Evolutionary conservation across 2,113 vertebrate species (phyloP), one percentile per base, ranked within the genome.

Genomic region (Rhea pennata): DNA sequence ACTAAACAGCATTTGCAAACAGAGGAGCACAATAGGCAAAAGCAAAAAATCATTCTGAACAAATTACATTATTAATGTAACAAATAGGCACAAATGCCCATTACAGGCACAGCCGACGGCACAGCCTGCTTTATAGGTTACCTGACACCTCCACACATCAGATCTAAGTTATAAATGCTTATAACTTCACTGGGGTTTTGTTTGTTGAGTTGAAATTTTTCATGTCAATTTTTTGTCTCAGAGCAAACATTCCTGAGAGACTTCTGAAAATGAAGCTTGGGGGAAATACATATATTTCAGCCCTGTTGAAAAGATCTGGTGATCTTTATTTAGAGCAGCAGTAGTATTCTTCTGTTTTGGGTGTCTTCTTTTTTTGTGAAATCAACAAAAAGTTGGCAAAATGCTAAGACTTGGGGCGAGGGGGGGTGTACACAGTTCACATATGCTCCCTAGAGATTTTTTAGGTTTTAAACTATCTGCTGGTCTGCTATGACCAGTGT

Each of bases 51-150:
- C 69, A 74, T 86, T 94, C 87, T 75, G 65, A 15, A 46, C 24
- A 5, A 81, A n/a, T 84, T 62, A 33, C 2, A 0, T 80, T 80
- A 54, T 58, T 74, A 66, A 92, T 80, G 71, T 92, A 95, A 95
- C 76, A 74, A 88, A 17, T 9, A 71, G 70, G 65, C 61, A 59
- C 54, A 84, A n/a, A 29, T 66, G 76, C 87, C 65, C 79, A 13
- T 56, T 42, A 62, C 6, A 56, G 58, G 58, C 75, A 74, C 54
- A 90, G 92, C 59, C 76, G 87, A 42, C 46, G 71, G 64, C 72
- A 74, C 44, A 51, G n/a, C 26, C 79, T 95, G 83, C 46, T 94
- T 64, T 71, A 88, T 92, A 80, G 75, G 88, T 42, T 95, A 85
- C 87, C 67, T 93, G 74, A 59, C 82, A 94, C 85, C 42, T 90